A percentile compares a stretch with the other conserved stretches of the same genome.
phyloP scores from a whole-genome alignment of 2,113 vertebrate genomes.

The Rana temporaria region DNA sequence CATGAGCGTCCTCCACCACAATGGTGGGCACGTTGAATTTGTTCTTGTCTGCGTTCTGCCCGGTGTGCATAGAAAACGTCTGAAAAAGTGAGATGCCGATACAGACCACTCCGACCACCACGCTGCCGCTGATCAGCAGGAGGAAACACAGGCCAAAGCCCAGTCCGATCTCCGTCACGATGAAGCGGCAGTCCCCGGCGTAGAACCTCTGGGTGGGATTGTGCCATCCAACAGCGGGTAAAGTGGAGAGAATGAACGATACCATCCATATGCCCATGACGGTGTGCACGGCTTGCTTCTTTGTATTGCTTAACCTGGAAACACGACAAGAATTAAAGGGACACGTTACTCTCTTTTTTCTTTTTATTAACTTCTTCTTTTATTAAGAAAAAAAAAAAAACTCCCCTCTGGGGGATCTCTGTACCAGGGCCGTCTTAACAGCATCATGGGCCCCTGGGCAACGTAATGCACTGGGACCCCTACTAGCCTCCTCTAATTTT shows the following conservation, averaged over 20 bases:
- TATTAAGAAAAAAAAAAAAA: no score
- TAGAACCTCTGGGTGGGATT: conserved; percentile 90
- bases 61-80: conserved; percentile 80
- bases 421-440: no score
- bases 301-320: conserved; percentile 87
- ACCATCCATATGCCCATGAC: conserved; percentile 98
- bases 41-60: conserved; percentile 75
- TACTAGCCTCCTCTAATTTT: no score
- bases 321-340: no score
- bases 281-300: conserved; percentile 92
- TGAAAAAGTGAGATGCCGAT: conserved; percentile 90
- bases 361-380: no score
- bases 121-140: conserved; percentile 86
- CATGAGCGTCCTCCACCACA: conserved; percentile 91
- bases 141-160: conserved; percentile 93
- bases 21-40: conserved; percentile 91
- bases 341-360: no score
- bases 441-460: no score
- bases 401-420: no score
- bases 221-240: conserved; percentile 93
- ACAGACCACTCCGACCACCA: conserved; percentile 87
- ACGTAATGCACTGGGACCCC: no score
- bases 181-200: conserved; percentile 87
- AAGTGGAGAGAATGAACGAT: conserved; percentile 89
- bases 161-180: conserved; percentile 91